Base-by-base conservation (phyloP, 92 coral and sea anemone species). In the Desmophyllum pertusum region DNA sequence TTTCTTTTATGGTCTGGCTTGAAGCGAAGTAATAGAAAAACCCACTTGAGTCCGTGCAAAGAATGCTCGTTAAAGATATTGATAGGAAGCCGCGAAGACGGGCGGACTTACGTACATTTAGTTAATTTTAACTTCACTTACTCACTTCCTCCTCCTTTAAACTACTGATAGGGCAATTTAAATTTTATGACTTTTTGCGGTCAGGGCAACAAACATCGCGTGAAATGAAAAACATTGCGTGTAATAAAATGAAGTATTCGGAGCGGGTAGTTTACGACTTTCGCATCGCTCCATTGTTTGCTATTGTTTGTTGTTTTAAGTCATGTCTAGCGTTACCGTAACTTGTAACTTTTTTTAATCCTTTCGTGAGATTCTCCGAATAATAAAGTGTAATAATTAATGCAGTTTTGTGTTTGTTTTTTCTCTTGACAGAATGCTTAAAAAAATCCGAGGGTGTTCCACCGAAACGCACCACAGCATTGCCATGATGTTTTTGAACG, bases 121-220 rank as follows among this genome's bases (percentile, higher is more conserved):
- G 73, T 37, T 67, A 67, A 67, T 67, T 67, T 67, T n/a, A 67
- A 19, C 73, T 27, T 6, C 41, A 67, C 27, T 67, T 35, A 72
- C 55, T 46, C 55, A 21, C 76, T 68, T 68, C 36, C 48, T 48
- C 38, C 18, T 10, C 30, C 53, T 65, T 48, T 39, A 35, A 50
- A 27, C 64, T 37, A 31, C 40, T 80, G 63, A 80, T 80, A 69
- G 76, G 48, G 17, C 84, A 50, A 45, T 80, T 79, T 45, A 65
- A 6, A n/a, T 65, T 79, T 80, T 80, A 67, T 80, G 76, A 15
- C 76, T 38, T 67, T 48, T 25, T 57, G 81, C 50, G 52, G 81
- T 77, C 59, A 13, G 19, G 51, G 42, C 66, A 50, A 29, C 39
- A 53, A 51, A 29, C 51, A 50, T 50, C 25, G 84, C 84, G 84